phyloP scores from a whole-genome alignment of 2,888 invertebrate genomes.

The Diadegma fenestrale region DNA sequence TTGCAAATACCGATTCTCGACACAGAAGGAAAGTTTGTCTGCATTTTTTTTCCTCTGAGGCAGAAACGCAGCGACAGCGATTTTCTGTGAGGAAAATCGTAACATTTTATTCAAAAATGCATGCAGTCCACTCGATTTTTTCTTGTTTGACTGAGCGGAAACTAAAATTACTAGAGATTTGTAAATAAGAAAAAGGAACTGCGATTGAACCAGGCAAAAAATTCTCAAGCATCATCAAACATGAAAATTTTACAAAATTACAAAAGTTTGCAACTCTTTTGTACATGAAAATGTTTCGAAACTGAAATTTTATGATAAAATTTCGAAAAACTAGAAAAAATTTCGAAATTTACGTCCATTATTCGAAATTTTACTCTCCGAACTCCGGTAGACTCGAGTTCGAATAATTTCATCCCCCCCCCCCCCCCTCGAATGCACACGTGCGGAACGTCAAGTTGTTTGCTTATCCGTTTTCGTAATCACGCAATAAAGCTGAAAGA shows the following conservation, averaged over 20 bases:
- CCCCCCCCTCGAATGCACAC: neutral
- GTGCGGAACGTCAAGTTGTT: neutral
- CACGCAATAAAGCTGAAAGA: neutral
- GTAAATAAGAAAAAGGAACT: neutral
- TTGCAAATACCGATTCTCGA: slow-evolving; percentile 54
- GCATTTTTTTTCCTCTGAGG: slow-evolving; percentile 27
- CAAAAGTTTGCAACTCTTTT: too few species aligned
- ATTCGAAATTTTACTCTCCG: neutral
- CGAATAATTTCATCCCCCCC: neutral
- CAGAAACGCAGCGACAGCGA: neutral
- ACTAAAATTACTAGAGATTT: neutral
- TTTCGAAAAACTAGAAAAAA: neutral
- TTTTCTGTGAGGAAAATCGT: neutral
- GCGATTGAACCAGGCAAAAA: neutral
- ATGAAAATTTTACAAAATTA: too few species aligned
- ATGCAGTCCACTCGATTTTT: neutral
- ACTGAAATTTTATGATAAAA: neutral
- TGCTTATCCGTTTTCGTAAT: slow-evolving; percentile 6
- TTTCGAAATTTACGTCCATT: too few species aligned
- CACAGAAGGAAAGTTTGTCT: slow-evolving; percentile 49
- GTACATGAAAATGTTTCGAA: neutral
- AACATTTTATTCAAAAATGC: neutral
- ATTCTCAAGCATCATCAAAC: neutral
- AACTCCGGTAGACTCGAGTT: neutral
- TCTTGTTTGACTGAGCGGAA: neutral